phyloP scores from a whole-genome alignment of 2,888 invertebrate species.

The Cephus rjabovi region DNA sequence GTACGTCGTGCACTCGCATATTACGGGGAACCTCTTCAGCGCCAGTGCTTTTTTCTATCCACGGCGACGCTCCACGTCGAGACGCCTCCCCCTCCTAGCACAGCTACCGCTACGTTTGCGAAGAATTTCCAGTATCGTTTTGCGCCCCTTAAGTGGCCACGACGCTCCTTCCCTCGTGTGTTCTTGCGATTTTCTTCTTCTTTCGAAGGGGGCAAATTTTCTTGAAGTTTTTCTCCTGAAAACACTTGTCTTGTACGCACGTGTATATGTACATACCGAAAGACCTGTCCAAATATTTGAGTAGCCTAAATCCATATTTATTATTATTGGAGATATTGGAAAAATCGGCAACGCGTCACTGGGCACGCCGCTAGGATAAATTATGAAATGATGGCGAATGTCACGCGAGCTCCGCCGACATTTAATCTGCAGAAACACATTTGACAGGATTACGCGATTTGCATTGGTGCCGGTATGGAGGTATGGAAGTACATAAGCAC shows the following conservation, averaged over 20 bases:
- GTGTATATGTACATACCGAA: not conserved
- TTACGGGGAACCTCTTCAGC: not conserved
- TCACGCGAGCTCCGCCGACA: not conserved
- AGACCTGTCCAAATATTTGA: not conserved
- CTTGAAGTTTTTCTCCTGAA: not conserved
- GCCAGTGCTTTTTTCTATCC: not conserved
- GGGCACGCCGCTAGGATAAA: not conserved
- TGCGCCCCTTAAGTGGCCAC: not conserved
- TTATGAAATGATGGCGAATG: not conserved
- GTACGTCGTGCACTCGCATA: not conserved
- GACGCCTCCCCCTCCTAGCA: not conserved
- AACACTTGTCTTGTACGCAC: not conserved
- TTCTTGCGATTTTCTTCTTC: not conserved
- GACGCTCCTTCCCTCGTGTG: not conserved
- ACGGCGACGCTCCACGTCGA: not conserved
- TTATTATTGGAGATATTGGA: not conserved
- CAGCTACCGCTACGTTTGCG: not conserved
- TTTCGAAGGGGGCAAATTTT: not conserved
- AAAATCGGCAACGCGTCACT: not conserved
- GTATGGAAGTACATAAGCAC: not conserved
- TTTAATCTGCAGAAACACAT: slow-evolving; percentile 27
- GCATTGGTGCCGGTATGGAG: slow-evolving; percentile 8
- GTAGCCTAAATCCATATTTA: not conserved
- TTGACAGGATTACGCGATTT: not conserved
- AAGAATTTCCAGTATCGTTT: not conserved